Evolutionary conservation across 1,140 invertebrate genomes (phyloP), one percentile per base, ranked within the genome.

Genomic region (Drosophila erecta): DNA sequence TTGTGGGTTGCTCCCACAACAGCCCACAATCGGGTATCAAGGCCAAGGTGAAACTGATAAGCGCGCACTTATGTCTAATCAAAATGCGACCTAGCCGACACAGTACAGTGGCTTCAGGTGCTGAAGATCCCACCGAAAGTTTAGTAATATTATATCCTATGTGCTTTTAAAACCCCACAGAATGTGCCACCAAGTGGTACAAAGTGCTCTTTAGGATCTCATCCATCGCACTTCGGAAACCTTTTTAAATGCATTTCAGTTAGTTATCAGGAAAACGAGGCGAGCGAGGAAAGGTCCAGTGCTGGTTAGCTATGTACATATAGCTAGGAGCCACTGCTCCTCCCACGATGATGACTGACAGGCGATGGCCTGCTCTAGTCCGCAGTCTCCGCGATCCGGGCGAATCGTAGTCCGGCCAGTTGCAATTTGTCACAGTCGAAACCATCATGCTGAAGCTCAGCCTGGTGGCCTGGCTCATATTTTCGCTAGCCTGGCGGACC

Each of bases 1-100:
- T 51, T 87, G 64, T 89, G 66, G 84, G 79, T 83, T 79, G 89
- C 66, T 17, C 8, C 30, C 50, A 35, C 49, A 84, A 84, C 87
- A 58, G 83, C 51, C 17, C 33, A 22, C 75, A 83, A 86, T 86
- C 83, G 81, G 69, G 44, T 67, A 80, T 89, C 84, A 89, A 89
- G 84, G 84, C 85, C 84, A 89, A 89, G 84, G 84, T 89, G 72
- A 86, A 83, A 79, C 71, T 86, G 84, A 86, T 86, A 86, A 89
- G 70, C 79, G 53, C n/a, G 33, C 44, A 86, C 58, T 87, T 87
- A 76, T 59, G 51, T 12, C 60, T 79, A 87, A 86, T 81, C 70
- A 81, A 38, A 86, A 65, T 76, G 83, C 83, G 69, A 81, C 78
- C 69, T 76, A 62, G 65, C 57, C 75, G 20, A 40, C n/a, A 5